phyloP scores from a whole-genome alignment of 2,888 invertebrate genomes.

The Axea sp. region DNA sequence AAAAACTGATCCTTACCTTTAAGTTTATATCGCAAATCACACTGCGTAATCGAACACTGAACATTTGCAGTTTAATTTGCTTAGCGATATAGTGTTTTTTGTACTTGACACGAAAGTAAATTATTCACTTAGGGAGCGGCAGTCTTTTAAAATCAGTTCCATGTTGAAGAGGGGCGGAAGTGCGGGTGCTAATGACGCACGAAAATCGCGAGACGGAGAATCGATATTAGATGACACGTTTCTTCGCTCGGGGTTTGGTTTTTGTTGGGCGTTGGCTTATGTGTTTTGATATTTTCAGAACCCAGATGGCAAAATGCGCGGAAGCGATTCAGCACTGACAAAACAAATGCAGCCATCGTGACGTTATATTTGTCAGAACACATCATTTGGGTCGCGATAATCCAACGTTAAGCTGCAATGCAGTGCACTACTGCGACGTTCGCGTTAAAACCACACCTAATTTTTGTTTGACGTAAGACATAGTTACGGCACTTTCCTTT shows the following conservation, averaged over 20 bases:
- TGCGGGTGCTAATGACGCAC: conserved; percentile 19
- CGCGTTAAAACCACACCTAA: conserved; percentile 8
- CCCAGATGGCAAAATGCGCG: conserved; percentile 9
- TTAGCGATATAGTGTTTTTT: conserved; percentile 39
- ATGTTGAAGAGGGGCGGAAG: conserved; percentile 7
- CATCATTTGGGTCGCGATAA: conserved; percentile 32
- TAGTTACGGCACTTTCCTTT: conserved; percentile 8
- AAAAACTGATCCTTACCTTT: too few relatives aligned
- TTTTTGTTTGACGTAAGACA: conserved; percentile 10
- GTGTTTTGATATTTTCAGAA: conserved; percentile 17
- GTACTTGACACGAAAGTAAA: conserved; percentile 26
- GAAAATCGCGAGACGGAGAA: conserved; percentile 26
- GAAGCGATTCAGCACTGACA: conserved; percentile 8
- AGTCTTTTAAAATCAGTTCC: conserved; percentile 51
- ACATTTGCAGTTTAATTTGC: conserved; percentile 17
- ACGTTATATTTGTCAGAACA: conserved; percentile 36
- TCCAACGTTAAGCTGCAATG: conserved; percentile 25
- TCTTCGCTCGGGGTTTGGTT: not conserved
- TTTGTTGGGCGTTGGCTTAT: too few relatives aligned
- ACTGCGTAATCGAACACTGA: conserved; percentile 13
- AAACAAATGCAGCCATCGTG: conserved; percentile 17
- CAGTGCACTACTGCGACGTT: conserved; percentile 1
- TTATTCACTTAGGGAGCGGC: conserved; percentile 18
- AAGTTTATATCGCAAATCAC: conserved; percentile 23
- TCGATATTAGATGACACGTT: conserved; percentile 10